Evolutionary conservation across 2,113 vertebrate species (phyloP).

Genomic region (Nyctibius bracteatus): DNA sequence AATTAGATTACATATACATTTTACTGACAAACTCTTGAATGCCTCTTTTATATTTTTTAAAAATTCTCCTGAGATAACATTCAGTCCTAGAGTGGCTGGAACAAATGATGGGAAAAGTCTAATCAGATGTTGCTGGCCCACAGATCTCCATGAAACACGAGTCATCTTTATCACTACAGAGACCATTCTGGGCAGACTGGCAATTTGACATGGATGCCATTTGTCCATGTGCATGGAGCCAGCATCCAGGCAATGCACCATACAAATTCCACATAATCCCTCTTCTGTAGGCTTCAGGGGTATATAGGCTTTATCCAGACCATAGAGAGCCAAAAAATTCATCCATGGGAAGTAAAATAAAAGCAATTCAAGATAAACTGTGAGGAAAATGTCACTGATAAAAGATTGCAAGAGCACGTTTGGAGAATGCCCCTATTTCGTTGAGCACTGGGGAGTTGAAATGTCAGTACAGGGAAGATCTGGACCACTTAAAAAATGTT

Average conservation of each 20-base stretch:
- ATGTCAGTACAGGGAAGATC: neutral
- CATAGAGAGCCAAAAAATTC: slow-evolving; percentile 9
- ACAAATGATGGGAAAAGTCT: slow-evolving; percentile 45
- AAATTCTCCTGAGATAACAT: neutral
- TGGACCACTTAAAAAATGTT: neutral
- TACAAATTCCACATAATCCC: slow-evolving; percentile 31
- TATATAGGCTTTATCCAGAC: neutral
- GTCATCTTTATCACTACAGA: slow-evolving; percentile 2
- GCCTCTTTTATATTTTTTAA: neutral
- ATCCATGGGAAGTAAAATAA: slow-evolving; percentile 46
- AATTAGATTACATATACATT: slow-evolving; percentile 26
- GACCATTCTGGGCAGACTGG: slow-evolving; percentile 16
- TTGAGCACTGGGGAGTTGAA: neutral
- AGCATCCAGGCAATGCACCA: neutral
- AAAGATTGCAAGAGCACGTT: neutral
- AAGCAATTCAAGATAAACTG: slow-evolving; percentile 34
- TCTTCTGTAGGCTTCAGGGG: slow-evolving; percentile 16
- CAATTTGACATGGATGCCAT: slow-evolving; percentile 48
- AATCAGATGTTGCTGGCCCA: slow-evolving; percentile 15
- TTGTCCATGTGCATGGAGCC: neutral
- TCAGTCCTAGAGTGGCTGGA: neutral
- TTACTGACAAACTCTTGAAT: neutral
- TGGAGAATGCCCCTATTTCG: neutral
- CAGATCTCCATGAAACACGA: slow-evolving; percentile 8
- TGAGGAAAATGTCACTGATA: slow-evolving; percentile 1